phyloP scores from a whole-genome alignment of 1,140 invertebrate genomes.

The Spodoptera litura region DNA sequence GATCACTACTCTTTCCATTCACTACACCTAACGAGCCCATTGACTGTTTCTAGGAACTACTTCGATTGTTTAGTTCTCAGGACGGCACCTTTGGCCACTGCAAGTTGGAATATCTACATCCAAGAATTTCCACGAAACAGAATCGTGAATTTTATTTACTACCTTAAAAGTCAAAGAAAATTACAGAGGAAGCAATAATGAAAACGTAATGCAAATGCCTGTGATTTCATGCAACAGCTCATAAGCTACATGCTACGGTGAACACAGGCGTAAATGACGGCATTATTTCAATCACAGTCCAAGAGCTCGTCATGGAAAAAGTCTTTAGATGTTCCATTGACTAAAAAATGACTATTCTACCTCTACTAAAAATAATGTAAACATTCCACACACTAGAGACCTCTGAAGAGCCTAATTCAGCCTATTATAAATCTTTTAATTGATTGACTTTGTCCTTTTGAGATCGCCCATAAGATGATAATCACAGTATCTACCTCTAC shows the following conservation, averaged over 20 bases:
- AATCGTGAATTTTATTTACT: conserved; percentile 55
- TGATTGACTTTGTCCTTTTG: too few relatives aligned
- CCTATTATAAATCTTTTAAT: too few relatives aligned
- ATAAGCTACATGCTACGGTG: conserved; percentile 50
- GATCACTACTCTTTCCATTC: conserved; percentile 63
- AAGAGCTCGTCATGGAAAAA: conserved; percentile 79
- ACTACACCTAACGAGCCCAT: conserved; percentile 55
- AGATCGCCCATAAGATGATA: neutral
- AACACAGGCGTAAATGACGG: conserved; percentile 49
- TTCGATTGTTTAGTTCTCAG: conserved; percentile 67
- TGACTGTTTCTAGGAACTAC: conserved; percentile 65
- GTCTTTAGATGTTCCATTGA: conserved; percentile 53
- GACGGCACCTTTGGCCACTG: conserved; percentile 64
- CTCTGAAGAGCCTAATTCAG: too few relatives aligned
- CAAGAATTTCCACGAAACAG: conserved; percentile 57
- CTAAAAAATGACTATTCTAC: too few relatives aligned
- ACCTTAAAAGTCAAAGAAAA: conserved; percentile 58
- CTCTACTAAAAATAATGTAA: too few relatives aligned
- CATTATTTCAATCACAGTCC: conserved; percentile 70
- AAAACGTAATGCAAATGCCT: neutral
- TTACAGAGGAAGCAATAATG: conserved; percentile 25
- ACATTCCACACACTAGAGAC: neutral
- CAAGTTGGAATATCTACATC: conserved; percentile 57
- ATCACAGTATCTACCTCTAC: neutral
- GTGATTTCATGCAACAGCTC: conserved; percentile 32